Conservation (phyloP, 2,797 vertebrate genomes). For the Centroberyx gerrardi region DNA sequence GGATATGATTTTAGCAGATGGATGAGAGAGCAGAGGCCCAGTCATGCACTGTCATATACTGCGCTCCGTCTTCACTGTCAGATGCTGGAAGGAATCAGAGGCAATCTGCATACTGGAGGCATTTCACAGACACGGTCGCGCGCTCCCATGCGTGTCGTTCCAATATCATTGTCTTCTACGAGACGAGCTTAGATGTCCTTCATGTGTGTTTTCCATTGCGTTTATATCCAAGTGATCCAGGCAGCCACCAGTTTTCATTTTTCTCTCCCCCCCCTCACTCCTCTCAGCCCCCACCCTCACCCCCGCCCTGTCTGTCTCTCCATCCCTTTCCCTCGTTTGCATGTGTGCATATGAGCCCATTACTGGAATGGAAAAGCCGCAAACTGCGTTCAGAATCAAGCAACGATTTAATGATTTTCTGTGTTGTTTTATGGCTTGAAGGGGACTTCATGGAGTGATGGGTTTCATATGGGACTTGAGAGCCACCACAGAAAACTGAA, state of each 20-base stretch:
- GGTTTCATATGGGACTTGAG: constrained; percentile 77
- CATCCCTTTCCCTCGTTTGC: constrained; percentile 59
- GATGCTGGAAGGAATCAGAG: constrained; percentile 21
- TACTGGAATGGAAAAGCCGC: constrained; percentile 71
- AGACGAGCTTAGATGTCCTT: constrained; percentile 36
- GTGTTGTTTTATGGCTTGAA: constrained; percentile 76
- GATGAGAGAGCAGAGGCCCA: neutral
- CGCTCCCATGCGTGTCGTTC: constrained; percentile 6
- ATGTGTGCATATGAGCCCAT: constrained; percentile 61
- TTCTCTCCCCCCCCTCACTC: neutral
- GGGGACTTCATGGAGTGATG: constrained; percentile 68
- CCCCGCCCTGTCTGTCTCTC: constrained; percentile 50
- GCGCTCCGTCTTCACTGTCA: constrained; percentile 28
- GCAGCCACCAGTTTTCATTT: constrained; percentile 4
- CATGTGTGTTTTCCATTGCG: constrained; percentile 50
- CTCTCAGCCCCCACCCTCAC: constrained; percentile 11
- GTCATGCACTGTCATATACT: constrained; percentile 22
- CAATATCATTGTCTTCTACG: constrained; percentile 46
- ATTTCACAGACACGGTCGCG: constrained; percentile 33
- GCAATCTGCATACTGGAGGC: constrained; percentile 33
- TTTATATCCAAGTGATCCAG: constrained; percentile 51
- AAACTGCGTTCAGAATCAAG: constrained; percentile 70
- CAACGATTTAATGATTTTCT: constrained; percentile 78
- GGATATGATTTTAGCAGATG: constrained; percentile 37
- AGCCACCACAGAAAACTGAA: constrained; percentile 66